Evolutionary conservation across 2,888 invertebrate genomes (phyloP).

Genomic region (Tinea trinotella): DNA sequence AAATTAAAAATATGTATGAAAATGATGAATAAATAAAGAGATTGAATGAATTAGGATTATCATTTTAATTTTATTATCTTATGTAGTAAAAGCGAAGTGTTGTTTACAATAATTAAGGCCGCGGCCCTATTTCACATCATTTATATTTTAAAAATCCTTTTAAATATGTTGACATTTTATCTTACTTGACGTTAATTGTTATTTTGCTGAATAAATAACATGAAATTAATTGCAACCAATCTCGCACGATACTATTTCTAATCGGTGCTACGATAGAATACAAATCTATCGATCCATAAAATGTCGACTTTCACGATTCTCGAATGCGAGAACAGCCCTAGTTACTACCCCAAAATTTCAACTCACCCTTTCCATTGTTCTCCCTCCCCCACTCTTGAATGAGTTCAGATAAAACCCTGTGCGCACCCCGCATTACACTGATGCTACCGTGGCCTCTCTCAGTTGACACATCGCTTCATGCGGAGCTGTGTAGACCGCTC

Average conservation of each 20-base stretch:
- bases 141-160: too few relatives aligned
- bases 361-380: constrained; percentile 12
- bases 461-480: background rate
- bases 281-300: background rate
- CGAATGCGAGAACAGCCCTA: constrained; percentile 12
- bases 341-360: background rate
- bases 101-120: too few relatives aligned
- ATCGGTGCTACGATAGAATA: background rate
- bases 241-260: background rate
- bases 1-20: too few relatives aligned
- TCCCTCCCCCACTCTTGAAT: background rate
- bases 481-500: constrained; percentile 15
- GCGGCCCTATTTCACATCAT: too few relatives aligned
- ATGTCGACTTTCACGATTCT: background rate
- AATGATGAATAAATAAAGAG: too few relatives aligned
- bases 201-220: background rate
- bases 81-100: too few relatives aligned
- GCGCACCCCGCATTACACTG: background rate
- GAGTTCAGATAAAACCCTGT: background rate
- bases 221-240: background rate
- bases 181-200: background rate
- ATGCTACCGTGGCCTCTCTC: background rate
- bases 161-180: too few relatives aligned
- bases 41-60: too few relatives aligned
- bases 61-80: too few relatives aligned